Evolutionary conservation across 1,140 invertebrate genomes (phyloP).

Genomic region (Pectinophora gossypiella): DNA sequence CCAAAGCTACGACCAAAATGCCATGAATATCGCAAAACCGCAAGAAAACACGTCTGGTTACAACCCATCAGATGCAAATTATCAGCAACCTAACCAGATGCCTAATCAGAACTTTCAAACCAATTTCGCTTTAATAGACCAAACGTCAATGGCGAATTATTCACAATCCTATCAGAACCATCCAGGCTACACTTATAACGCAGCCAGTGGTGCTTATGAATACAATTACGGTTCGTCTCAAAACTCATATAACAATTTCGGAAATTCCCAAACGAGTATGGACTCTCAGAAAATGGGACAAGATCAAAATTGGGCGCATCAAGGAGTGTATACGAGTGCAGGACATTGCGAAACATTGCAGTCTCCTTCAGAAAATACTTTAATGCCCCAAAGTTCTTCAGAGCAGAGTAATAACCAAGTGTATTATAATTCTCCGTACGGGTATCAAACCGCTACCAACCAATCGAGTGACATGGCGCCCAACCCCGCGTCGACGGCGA

Average conservation of each 20-base stretch:
- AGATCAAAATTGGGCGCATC: conserved; percentile 32
- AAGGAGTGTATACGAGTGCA: conserved; percentile 52
- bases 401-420: conserved; percentile 36
- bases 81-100: neutral
- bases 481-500: conserved; percentile 23
- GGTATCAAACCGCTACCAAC: conserved; percentile 61
- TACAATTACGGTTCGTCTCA: conserved; percentile 75
- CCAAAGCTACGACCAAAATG: conserved; percentile 14
- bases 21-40: conserved; percentile 7
- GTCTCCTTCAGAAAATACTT: conserved; percentile 68
- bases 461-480: conserved; percentile 31
- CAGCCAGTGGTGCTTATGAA: conserved; percentile 63
- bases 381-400: conserved; percentile 23
- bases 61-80: conserved; percentile 3
- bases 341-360: conserved; percentile 61
- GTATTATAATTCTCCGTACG: conserved; percentile 75
- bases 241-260: conserved; percentile 42
- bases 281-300: neutral
- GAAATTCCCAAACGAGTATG: neutral
- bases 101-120: conserved; percentile 20
- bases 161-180: conserved; percentile 72
- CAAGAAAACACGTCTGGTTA: conserved; percentile 14
- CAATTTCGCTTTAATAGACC: conserved; percentile 26
- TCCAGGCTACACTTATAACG: conserved; percentile 74
- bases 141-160: conserved; percentile 27